Percentiles rank a stretch among this genome's conserved stretches.
Conservation (phyloP, 2,113 vertebrate species). For the Psammodynastes pulverulentus region DNA sequence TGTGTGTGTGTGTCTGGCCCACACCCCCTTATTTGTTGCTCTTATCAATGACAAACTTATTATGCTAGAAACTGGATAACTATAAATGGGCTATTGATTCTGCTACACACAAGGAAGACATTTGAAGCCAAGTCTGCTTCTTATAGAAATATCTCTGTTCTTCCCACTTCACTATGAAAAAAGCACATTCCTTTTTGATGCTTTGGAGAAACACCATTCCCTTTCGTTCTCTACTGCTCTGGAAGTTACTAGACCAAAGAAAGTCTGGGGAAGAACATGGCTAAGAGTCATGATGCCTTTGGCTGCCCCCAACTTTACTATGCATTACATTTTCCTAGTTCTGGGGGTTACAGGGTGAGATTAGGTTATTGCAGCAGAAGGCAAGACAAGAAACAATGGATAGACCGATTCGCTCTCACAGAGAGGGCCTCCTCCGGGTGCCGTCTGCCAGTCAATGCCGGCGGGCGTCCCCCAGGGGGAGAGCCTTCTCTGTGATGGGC, state of each 20-base stretch:
- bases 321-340: not conserved
- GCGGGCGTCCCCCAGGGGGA: too few relatives aligned
- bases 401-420: too few relatives aligned
- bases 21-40: not conserved
- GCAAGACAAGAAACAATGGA: not conserved
- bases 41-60: not conserved
- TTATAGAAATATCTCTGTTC: not conserved
- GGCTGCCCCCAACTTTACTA: not conserved
- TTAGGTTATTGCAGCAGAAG: not conserved
- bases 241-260: not conserved
- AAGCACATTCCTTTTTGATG: not conserved
- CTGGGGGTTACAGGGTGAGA: not conserved
- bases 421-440: too few relatives aligned
- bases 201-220: not conserved
- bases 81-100: not conserved
- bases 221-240: not conserved
- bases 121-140: not conserved
- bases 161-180: not conserved
- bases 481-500: too few relatives aligned
- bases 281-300: not conserved
- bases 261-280: not conserved
- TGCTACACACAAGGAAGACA: not conserved
- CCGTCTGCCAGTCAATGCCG: too few relatives aligned
- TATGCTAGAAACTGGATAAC: not conserved
- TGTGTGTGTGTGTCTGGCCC: too few relatives aligned